Evolutionary conservation across 1,140 invertebrate genomes (phyloP), one percentile per base, ranked within the genome.

Genomic region (Hesperophylax magnus): DNA sequence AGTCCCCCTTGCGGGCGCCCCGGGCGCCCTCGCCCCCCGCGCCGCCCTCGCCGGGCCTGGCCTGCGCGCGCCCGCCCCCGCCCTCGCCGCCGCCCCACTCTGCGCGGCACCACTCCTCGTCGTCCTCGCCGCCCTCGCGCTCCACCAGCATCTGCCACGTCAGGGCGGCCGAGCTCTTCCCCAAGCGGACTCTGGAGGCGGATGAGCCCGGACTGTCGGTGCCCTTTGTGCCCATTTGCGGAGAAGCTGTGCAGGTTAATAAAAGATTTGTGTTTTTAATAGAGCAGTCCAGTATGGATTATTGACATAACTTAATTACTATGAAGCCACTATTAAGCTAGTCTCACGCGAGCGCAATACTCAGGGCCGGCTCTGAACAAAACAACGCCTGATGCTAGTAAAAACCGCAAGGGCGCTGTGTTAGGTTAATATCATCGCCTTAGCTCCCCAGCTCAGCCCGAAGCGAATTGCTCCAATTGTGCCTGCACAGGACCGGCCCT

Each of bases 171-270:
- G 89, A 90, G 78, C 85, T 89, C 11, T 90, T 87, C 84, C 89
- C 89, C 52, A 87, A 88, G 7, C 79, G 85, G 79, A 85, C 87
- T 20, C 86, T 88, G 34, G 87, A 89, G 77, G 86, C 86, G 83
- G 89, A 90, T 81, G 89, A 89, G 85, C 88, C 88, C 7, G 87
- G 85, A 22, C 76, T 89, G n/a, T 87, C 88, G 14, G 84, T 87
- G 8, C 88, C 87, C 47, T 89, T 89, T 86, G 83, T 86, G 63
- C 87, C 88, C 8, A 89, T 90, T 77, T 89, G 88, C 83, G 89
- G 87, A 14, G 89, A 90, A 83, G 89, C 89, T 53, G 86, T 90
- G 22, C 88, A 90, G 87, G 89, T 90, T 71, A 82, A 54, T 39
- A 15, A n/a, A 20, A n/a, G 8, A 7, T 63, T 22, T 31, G 2